Conservation (phyloP, 2,797 vertebrate species). For the Catamblyrhynchus diadema region DNA sequence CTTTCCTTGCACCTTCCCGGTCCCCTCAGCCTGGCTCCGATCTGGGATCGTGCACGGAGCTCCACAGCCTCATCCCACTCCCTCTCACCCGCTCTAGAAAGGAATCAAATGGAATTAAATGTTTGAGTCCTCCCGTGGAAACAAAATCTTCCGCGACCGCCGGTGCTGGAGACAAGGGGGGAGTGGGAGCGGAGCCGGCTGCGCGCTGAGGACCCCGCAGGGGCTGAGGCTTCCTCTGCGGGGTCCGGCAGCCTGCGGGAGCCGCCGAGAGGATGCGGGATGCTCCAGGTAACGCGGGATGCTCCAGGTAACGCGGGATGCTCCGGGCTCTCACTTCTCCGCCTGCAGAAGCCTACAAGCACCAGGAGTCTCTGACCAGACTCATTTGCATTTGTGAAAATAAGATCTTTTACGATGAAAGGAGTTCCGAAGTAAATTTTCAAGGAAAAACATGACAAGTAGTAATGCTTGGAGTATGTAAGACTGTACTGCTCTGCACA, state of each 20-base stretch:
- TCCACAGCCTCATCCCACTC: background rate
- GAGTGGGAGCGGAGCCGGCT: background rate
- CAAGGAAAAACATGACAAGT: fast-evolving
- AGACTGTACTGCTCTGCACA: background rate
- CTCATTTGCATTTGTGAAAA: background rate
- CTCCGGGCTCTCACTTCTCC: background rate
- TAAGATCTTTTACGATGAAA: background rate
- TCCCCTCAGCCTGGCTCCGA: background rate
- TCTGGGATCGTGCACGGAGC: fast-evolving
- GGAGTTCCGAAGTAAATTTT: background rate
- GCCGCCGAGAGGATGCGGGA: background rate
- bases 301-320: background rate
- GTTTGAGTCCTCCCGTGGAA: background rate
- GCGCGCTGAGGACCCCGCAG: background rate
- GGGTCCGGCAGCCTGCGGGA: background rate
- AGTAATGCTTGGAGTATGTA: background rate
- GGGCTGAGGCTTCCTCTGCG: background rate
- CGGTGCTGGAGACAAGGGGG: fast-evolving
- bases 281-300: no score
- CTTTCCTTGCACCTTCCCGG: background rate
- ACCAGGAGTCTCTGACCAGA: background rate
- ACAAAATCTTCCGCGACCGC: fast-evolving
- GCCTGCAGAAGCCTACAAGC: fast-evolving
- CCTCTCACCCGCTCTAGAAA: fast-evolving
- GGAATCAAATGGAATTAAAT: fast-evolving